Conservation (phyloP, 2,113 vertebrate genomes). For the Brachionichthys hirsutus region DNA sequence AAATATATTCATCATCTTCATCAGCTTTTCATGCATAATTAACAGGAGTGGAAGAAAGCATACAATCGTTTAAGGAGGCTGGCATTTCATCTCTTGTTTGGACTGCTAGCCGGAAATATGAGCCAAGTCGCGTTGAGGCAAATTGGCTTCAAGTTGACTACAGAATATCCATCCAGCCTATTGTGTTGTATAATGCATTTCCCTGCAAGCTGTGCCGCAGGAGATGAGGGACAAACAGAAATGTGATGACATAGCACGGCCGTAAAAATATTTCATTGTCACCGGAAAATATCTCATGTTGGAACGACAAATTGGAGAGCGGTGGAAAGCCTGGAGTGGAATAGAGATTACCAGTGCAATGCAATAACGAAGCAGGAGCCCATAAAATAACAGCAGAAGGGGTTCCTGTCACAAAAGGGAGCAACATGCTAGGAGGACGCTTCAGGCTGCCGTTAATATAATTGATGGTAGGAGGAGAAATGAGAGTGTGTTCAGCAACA, state of each 20-base stretch:
- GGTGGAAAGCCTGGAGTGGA: conserved; percentile 48
- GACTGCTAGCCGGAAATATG: conserved; percentile 33
- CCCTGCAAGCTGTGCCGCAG: conserved; percentile 38
- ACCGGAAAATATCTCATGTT: conserved; percentile 37
- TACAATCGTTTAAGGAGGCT: conserved; percentile 24
- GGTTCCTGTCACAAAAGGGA: conserved; percentile 54
- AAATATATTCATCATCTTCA: too few relatives aligned
- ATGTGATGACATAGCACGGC: conserved; percentile 64
- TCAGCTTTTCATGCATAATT: too few relatives aligned
- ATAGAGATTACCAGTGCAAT: conserved; percentile 42
- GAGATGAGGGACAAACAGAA: conserved; percentile 61
- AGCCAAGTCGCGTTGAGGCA: conserved; percentile 48
- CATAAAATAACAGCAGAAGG: conserved; percentile 55
- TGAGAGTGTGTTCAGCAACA: conserved; percentile 28
- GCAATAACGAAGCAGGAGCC: conserved; percentile 49
- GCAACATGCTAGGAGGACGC: conserved; percentile 58
- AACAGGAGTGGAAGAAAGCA: conserved; percentile 28
- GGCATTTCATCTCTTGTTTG: conserved; percentile 22
- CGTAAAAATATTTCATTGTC: conserved; percentile 64
- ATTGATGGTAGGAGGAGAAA: conserved; percentile 42
- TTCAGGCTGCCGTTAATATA: conserved; percentile 54
- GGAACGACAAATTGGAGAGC: conserved; percentile 51
- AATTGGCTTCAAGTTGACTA: conserved; percentile 51
- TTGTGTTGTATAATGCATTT: conserved; percentile 64
- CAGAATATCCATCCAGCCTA: conserved; percentile 45